These are phyloP conservation scores for Drosophila hydei DNA, from an alignment of 1,140 invertebrate species.

Conservation along the genomic window DNA sequence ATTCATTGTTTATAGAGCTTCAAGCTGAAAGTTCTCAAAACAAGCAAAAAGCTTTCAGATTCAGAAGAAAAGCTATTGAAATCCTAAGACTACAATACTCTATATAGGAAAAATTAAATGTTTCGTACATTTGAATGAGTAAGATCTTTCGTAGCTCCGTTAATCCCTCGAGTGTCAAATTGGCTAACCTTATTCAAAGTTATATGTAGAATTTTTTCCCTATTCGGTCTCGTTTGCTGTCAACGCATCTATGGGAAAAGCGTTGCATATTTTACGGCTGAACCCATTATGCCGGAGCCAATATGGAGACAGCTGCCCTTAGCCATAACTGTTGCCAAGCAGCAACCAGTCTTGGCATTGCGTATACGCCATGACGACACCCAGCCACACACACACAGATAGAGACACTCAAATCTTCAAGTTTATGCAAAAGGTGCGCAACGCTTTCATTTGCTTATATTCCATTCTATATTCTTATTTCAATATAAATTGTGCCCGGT, in stretches of 20 bases:
- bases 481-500: conserved; percentile 64
- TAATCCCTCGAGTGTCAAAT: no score
- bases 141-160: no score
- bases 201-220: not conserved
- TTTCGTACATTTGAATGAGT: no score
- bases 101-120: no score
- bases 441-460: conserved; percentile 57
- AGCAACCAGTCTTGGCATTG: conserved; percentile 47
- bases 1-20: no score
- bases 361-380: conserved; percentile 47
- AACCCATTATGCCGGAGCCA: conserved; percentile 48
- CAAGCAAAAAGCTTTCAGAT: no score
- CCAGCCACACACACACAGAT: conserved; percentile 1
- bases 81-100: no score
- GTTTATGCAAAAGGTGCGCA: conserved; percentile 67
- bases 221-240: conserved; percentile 15
- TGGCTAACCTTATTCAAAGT: no score
- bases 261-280: conserved; percentile 64
- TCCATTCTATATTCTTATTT: conserved; percentile 71
- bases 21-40: no score
- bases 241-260: conserved; percentile 47
- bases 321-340: conserved; percentile 38
- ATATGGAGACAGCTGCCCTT: conserved; percentile 36
- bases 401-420: conserved; percentile 53
- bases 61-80: no score